A percentile compares a stretch with the other conserved stretches of the same genome.
Conservation (phyloP, 2,797 vertebrate genomes). For the Alcedo atthis region DNA sequence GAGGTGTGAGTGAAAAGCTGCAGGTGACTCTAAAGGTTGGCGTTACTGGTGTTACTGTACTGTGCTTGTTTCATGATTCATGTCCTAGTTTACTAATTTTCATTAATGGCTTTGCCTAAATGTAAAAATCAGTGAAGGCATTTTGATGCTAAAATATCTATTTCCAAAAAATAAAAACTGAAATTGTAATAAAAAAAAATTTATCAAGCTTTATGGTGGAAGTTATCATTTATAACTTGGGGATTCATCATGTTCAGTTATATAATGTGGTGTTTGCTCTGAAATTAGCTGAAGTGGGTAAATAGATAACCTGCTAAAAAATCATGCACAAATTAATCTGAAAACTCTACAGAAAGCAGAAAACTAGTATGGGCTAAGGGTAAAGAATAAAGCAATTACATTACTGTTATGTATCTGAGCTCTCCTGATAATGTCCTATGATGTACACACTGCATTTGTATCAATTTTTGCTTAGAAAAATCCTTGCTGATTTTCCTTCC, state of each 20-base stretch:
- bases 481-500: neutral
- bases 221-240: slow-evolving; percentile 18
- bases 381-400: neutral
- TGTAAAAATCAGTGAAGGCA: slow-evolving; percentile 22
- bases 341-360: neutral
- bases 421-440: neutral
- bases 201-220: slow-evolving; percentile 18
- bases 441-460: neutral
- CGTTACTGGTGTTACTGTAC: neutral
- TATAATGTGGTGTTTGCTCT: neutral
- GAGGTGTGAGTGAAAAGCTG: neutral
- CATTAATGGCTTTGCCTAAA: neutral
- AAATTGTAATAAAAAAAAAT: slow-evolving; percentile 66
- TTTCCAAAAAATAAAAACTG: slow-evolving; percentile 42
- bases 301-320: neutral
- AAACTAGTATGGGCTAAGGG: neutral
- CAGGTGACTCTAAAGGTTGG: neutral
- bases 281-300: neutral
- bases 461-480: slow-evolving; percentile 11
- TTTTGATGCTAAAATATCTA: slow-evolving; percentile 1
- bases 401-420: neutral
- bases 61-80: neutral
- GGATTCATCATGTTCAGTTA: neutral
- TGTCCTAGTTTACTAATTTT: slow-evolving; percentile 25
- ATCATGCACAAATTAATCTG: neutral